Base-by-base conservation (phyloP, 2,797 vertebrate species). In the Sebastiscus tertius region DNA sequence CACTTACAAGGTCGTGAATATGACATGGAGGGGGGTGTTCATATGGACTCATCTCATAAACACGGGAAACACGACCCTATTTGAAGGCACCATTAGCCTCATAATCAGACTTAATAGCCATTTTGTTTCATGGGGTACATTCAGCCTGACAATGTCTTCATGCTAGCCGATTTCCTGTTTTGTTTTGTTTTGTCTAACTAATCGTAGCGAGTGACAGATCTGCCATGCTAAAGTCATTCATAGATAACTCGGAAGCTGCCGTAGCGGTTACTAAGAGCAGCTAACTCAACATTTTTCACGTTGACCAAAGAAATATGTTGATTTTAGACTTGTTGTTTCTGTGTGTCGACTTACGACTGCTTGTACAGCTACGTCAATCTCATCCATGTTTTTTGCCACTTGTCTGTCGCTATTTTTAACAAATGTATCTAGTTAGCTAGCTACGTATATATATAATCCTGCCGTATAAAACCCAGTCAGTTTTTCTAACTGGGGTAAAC, bases 211-310 rank as follows among this genome's bases (percentile, higher is more conserved):
- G 18, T 9, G 24, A 27, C 7, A 71, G 34, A 46, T 73, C n/a
- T 54, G 4, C 4, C 14, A 20, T 9, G 27, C 20, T 14, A 52
- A 63, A 13, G 9, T 52, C n/a, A 24, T 58, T 39, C 13, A 24
- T 58, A n/a, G 16, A 27, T 10, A 9, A 65, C 8, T 18, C 36
- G 0, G 1, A 26, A 26, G 36, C 24, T 46, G 14, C 13, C 1
- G 22, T 27, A 58, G 33, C 12, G 2, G 14, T 26, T 33, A 22
- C 1, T 18, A 20, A 16, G 6, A 58, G 46, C 13, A 29, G 6
- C 6, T 29, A 29, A 66, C 16, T 33, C 10, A 46, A 16, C 3
- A 10, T 22, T 1, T 24, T 34, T 52, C 5, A 33, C 1, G 1
- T 11, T 11, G 26, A 61, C 16, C 12, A 31, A 46, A 60, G 7